Base-by-base conservation (phyloP, 2,888 invertebrate genomes). In the Euzophera pinguis region DNA sequence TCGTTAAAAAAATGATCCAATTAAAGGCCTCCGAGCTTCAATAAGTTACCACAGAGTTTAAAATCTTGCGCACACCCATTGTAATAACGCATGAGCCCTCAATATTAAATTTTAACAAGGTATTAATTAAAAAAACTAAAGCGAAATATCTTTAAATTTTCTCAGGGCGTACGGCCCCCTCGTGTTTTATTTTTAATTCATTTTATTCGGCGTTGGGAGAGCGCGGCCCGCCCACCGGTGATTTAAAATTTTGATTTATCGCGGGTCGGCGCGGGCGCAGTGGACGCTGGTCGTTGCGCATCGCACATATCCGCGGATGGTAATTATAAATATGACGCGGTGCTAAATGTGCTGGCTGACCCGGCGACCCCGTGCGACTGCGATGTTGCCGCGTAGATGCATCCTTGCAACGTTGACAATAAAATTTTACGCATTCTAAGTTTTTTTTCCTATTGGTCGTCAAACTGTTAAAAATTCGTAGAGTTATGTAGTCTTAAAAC, bases 231-330 rank as follows among this genome's bases (percentile, higher is more conserved):
- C 90, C 90, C 88, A 88, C 81, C 87, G 84, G 88, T 90, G 89
- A 90, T 90, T 90, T 89, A 89, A 90, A 90, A 89, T 86, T 89
- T 89, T 90, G 90, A 89, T 90, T 90, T 90, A 90, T 90, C 82
- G 88, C 75, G 76, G 78, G 72, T 32, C 70, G 64, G 76, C 76
- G 74, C 75, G 67, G n/a, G 76, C 75, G 73, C 78, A 73, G 73
- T 73, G 75, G 76, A 74, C 78, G 68, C 55, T 54, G 53, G 55
- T 13, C 22, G 48, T 13, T 29, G 48, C 48, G 48, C 48, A 34
- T 68, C 32, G 71, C 69, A 75, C 76, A 66, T n/a, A n/a, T 67
- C 73, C 73, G 71, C 71, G 64, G 69, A 78, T 72, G 76, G 84
- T 84, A 85, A 89, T 90, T 90, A 89, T 86, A 87, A 88, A 88